Base-by-base conservation (phyloP, 2,113 vertebrate species). In the Grammomys dolichurus region DNA sequence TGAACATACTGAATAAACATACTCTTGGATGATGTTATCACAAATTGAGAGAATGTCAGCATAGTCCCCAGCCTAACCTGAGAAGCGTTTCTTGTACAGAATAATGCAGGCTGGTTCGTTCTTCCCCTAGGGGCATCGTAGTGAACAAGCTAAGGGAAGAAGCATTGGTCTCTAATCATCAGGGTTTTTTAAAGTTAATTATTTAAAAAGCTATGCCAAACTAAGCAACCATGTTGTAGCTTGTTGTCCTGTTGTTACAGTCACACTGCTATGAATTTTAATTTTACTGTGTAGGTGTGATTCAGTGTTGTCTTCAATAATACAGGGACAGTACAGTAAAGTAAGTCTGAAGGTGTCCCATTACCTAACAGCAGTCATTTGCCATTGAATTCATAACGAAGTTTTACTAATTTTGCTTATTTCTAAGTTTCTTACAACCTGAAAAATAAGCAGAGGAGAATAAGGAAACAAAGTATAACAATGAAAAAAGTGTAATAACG, bases 321-420 rank as follows among this genome's bases (percentile, higher is more conserved):
- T 40, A 51, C 13, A 7, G 7, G 4, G 1, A 1, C 14, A 31
- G 9, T 73, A 56, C 14, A 11, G 1, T n/a, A 11, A 19, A 63
- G 48, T 12, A 87, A 22, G 9, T 33, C 19, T 46, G 28, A 48
- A 75, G 65, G 4, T 46, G 14, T 46, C 51, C 28, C 5, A 1
- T 75, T 22, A 58, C 58, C 46, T 46, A 58, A 2, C 12, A 58
- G 17, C 40, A n/a, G 72, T 11, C 16, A 17, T 93, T 92, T 26
- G 20, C 40, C 78, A 77, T 40, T 28, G 33, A 48, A 13, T 40
- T 85, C 3, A 2, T 67, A 67, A 46, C 89, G n/a, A 82, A 24
- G 9, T 31, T 69, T 48, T 46, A 56, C 54, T 65, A 22, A 22
- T 22, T 81, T 81, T 67, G 46, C 77, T 40, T n/a, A 28, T 84